Evolutionary conservation across 2,888 invertebrate genomes (phyloP), one percentile per base, ranked within the genome.

Genomic region (Orthosia gothica): DNA sequence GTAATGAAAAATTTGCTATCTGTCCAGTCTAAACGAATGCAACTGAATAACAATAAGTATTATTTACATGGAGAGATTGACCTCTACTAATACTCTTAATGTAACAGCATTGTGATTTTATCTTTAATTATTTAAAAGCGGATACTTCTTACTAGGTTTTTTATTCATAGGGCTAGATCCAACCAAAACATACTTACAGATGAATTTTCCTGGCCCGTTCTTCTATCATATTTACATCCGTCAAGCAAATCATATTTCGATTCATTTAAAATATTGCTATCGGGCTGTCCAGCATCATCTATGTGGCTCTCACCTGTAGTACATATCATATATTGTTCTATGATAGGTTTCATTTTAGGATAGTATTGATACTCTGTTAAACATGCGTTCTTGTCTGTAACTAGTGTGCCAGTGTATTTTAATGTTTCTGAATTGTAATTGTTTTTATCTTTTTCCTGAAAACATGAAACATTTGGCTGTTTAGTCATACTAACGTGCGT

Each of bases 281-380:
- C 2, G 9, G 69, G 59, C 3, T 52, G 0, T n/a, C 74, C 74
- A 13, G 7, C 7, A 20, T 75, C 74, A 45, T 69, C n/a, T 54
- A 75, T 76, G 2, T 0, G 18, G 3, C 74, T 69, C 5, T 0
- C n/a, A 61, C 74, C 74, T 49, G 0, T 7, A 54, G 74, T 75
- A 47, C 74, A 75, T 76, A 75, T 59, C 74, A 75, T 75, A 40
- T 75, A 75, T 49, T 76, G 59, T 0, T 68, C 9, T 61, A 75
- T 75, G 3, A 76, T 18, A 15, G 68, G 69, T 69, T 12, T 3
- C 74, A 75, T 26, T 49, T 5, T 18, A 16, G 74, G 69, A 68
- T 69, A 75, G 54, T 69, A 49, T 18, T 9, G 0, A 69, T 49
- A 75, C 26, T 16, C 76, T 0, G 5, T 3, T 15, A 76, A 0